Conservation (phyloP, 2,797 vertebrate species). For the Channa striata region DNA sequence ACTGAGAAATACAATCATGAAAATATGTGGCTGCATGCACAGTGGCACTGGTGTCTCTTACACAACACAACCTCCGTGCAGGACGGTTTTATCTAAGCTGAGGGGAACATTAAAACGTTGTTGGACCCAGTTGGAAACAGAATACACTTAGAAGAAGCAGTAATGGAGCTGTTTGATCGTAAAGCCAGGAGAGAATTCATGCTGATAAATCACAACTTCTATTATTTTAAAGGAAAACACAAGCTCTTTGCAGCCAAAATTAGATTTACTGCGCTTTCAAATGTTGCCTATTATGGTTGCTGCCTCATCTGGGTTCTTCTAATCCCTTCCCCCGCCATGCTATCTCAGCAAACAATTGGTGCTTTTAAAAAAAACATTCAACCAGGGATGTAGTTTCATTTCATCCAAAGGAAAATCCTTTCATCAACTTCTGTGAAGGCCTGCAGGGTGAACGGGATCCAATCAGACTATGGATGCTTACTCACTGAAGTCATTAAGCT, state of each 20-base stretch:
- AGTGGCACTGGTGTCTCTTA: background rate
- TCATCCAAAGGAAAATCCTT: conserved; percentile 55
- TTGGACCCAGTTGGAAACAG: conserved; percentile 33
- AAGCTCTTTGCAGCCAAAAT: conserved; percentile 35
- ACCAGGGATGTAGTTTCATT: conserved; percentile 38
- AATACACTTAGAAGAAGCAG: conserved; percentile 17
- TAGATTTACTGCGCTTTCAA: conserved; percentile 32
- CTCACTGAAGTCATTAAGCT: conserved; percentile 74
- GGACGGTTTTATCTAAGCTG: conserved; percentile 12
- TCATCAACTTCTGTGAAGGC: conserved; percentile 54
- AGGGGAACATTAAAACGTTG: conserved; percentile 16
- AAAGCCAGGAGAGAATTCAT: conserved; percentile 31
- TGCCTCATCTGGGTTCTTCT: conserved; percentile 21
- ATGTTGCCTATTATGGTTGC: conserved; percentile 53
- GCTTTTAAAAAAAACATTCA: conserved; percentile 17
- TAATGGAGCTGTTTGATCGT: conserved; percentile 50
- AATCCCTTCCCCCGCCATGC: conserved; percentile 15
- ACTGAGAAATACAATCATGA: background rate
- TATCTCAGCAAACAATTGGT: conserved; percentile 17
- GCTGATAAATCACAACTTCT: conserved; percentile 45
- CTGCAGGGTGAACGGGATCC: conserved; percentile 53
- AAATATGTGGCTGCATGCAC: background rate
- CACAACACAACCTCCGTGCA: background rate
- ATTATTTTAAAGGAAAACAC: conserved; percentile 43
- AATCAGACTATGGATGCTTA: conserved; percentile 67